Percentiles rank a stretch among this genome's conserved stretches.
Evolutionary conservation across 2,797 vertebrate species (phyloP).

Genomic region (Alcedo atthis): DNA sequence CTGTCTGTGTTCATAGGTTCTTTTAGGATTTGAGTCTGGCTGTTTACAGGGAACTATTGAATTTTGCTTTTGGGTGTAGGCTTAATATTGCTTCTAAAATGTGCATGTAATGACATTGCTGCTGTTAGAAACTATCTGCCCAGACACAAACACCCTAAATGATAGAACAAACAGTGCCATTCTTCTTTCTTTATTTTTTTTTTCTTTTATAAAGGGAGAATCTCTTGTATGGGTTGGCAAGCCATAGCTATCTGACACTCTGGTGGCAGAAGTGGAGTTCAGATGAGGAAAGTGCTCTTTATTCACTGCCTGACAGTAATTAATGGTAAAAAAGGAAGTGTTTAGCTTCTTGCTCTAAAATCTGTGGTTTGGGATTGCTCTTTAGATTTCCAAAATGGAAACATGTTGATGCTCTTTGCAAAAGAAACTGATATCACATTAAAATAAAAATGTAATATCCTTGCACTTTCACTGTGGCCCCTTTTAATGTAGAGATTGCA

Average conservation of each 20-base stretch:
- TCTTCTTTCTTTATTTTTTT: background rate
- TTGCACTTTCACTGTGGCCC: background rate
- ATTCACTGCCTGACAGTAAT: background rate
- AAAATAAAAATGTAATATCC: background rate
- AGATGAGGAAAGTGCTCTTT: constrained; percentile 9
- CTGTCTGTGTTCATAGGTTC: background rate
- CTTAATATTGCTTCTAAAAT: constrained; percentile 8
- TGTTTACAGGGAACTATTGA: background rate
- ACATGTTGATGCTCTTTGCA: background rate
- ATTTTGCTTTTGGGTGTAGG: background rate
- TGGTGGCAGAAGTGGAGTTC: constrained; percentile 25
- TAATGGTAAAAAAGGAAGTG: background rate
- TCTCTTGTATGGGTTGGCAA: background rate
- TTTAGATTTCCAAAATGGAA: background rate
- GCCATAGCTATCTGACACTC: background rate
- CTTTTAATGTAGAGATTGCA: background rate
- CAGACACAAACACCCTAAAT: background rate
- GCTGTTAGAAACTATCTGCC: constrained; percentile 8
- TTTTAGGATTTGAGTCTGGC: background rate
- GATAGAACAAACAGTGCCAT: background rate
- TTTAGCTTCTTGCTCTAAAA: background rate
- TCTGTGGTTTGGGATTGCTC: background rate
- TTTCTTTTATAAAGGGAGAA: background rate
- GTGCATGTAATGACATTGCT: background rate
- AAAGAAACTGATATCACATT: background rate